Base-by-base conservation (phyloP, 2,888 invertebrate species). In the Spialia ferax region DNA sequence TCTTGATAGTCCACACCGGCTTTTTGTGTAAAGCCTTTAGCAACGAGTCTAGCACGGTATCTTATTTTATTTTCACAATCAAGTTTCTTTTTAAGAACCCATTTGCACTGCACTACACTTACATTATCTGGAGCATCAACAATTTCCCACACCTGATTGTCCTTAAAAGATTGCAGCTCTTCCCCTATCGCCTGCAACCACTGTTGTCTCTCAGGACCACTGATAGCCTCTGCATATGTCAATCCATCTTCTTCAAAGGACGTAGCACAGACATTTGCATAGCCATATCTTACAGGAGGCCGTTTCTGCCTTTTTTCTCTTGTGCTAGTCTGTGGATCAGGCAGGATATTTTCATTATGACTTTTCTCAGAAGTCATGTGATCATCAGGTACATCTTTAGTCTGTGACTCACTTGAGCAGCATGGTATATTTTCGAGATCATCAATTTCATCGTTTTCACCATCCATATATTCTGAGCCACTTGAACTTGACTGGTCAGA, bases 101-200 rank as follows among this genome's bases (percentile, higher is more conserved):
- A 71, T 63, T 48, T 68, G 65, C 66, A 56, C 48, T 56, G 45
- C 10, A 64, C 64, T 29, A 64, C 32, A 10, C 29, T 52, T 6
- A 4, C 32, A 22, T 26, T 32, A 1, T 32, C 38, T 32, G 52
- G 45, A 18, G 5, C 13, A 18, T 69, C 35, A 1, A 62, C 62
- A 23, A 66, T 2, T 2, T 69, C 66, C 66, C 69, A 66, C 1
- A 29, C 65, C 1, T 65, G 23, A 52, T 65, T 65, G 0, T 69
- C 56, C 29, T 65, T 20, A 26, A 69, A 69, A 18, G 65, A 50
- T 50, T 65, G 50, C 13, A 69, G 35, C 18, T 64, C 69, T 11
- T 69, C 59, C 18, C 52, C 54, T 23, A 65, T 62, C 2, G 69
- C 69, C 38, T 62, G 59, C 3, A 11, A 22, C 64, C 64, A 69